These are phyloP conservation scores for Heliconius charithonia DNA, from an alignment of 2,888 invertebrate species.

Conservation along the genomic window DNA sequence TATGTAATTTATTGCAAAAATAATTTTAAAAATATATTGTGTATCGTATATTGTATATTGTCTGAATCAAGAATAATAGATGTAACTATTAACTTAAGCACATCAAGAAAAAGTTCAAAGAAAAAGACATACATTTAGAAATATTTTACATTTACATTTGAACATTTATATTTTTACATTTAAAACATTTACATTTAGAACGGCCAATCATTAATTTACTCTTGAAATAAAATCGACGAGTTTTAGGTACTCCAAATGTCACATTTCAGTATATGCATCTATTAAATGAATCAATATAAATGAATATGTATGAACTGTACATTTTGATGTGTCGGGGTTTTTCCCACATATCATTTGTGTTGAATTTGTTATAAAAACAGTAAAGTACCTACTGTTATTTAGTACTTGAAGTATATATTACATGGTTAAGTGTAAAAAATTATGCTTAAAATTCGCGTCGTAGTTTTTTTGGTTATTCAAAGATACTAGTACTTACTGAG, in stretches of 20 bases:
- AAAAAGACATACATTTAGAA: constrained; percentile 1
- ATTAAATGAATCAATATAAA: too few species aligned
- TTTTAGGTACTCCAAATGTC: background rate
- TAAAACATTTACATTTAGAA: background rate
- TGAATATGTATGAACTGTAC: too few species aligned
- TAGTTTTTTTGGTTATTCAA: background rate
- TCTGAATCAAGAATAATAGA: background rate
- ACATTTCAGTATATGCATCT: background rate
- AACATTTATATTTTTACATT: too few species aligned
- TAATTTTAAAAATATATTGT: too few species aligned
- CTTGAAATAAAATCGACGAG: background rate
- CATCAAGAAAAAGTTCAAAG: too few species aligned
- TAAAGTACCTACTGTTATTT: background rate
- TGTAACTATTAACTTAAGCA: background rate
- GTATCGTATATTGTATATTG: too few species aligned
- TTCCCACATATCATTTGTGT: background rate
- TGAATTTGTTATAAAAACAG: background rate
- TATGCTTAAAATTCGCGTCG: background rate
- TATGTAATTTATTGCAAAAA: too few species aligned
- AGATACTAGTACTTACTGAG: too few species aligned
- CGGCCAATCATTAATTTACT: background rate
- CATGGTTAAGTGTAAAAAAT: background rate
- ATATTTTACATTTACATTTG: too few species aligned
- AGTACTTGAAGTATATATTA: too few species aligned
- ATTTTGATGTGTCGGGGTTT: background rate